A percentile compares a stretch with the other conserved stretches of the same genome.
Conservation (phyloP, 2,113 vertebrate species). For the Tylochromis polylepis region DNA sequence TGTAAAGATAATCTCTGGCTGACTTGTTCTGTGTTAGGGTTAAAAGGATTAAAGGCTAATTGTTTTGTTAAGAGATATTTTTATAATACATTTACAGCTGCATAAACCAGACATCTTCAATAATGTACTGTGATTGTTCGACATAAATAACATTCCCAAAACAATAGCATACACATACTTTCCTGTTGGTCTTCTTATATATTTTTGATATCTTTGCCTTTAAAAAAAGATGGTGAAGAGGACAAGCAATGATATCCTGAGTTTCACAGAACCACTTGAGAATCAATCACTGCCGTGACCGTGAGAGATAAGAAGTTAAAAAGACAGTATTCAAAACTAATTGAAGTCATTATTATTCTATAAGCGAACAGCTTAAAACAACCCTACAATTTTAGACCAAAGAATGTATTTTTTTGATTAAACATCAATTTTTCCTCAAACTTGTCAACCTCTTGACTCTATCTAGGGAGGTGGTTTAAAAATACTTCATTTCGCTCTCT, state of each 20-base stretch:
- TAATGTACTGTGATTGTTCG: background rate
- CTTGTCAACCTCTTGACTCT: conserved; percentile 14
- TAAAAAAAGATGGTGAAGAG: background rate
- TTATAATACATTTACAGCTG: background rate
- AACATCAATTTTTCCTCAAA: conserved; percentile 3
- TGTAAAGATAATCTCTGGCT: background rate
- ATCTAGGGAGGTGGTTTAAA: conserved; percentile 18
- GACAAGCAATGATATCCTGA: background rate
- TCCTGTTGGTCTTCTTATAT: background rate
- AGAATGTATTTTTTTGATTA: conserved; percentile 23
- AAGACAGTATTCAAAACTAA: background rate
- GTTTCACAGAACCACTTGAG: background rate
- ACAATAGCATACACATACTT: background rate
- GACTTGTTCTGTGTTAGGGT: background rate
- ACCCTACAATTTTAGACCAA: conserved; percentile 13
- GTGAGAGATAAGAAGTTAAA: background rate
- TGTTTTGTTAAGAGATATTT: background rate
- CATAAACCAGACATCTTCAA: background rate
- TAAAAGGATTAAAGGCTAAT: background rate
- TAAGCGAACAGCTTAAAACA: background rate
- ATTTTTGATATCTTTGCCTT: background rate
- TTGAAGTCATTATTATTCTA: background rate
- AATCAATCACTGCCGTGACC: background rate
- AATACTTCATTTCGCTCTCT: conserved; percentile 26
- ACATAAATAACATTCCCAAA: background rate